Base-by-base conservation (phyloP, 2,888 invertebrate species). In the Macrosoma leucophasiata region DNA sequence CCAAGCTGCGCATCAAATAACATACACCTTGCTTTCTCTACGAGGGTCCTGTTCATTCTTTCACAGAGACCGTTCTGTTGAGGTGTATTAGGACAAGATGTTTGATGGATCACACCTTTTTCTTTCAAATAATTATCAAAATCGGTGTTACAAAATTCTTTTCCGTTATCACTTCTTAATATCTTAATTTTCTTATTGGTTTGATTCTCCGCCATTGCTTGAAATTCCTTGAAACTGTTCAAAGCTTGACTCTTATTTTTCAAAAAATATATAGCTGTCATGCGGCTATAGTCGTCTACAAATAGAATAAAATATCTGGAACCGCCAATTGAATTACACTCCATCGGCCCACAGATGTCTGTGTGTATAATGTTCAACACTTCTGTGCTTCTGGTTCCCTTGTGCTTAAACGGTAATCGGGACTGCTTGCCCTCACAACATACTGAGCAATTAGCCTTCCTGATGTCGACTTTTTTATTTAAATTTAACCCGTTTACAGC, bases 1-100 rank as follows among this genome's bases (percentile, higher is more conserved):
- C 5, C 9, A 4, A 52, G 18, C 1, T 31, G 13, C 10, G 48
- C 41, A 36, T 48, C 32, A 23, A 41, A 38, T 6, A 50, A 10
- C 48, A 50, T 42, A 13, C 45, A 48, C 12, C 32, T 37, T 8
- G 52, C 48, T 12, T 37, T 12, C 33, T 48, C 48, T 4, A 46
- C 45, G 6, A 50, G 13, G 1, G 48, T 51, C 7, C 50, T 33
- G 26, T 52, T 51, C 43, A 46, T 45, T 3, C 62, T 24, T 32
- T 69, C 66, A 2, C 62, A 50, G 1, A 52, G 11, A 0, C 61
- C 67, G 43, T 66, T 69, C 20, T 60, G 56, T 30, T 64, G 46
- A 0, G 60, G 59, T 2, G 52, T 56, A 23, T 61, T 52, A 0
- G 62, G 47, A 2, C 46, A 43, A 1, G 49, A 49, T 0, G 46